Percentiles rank a stretch among this genome's conserved stretches.
Conservation (phyloP, 2,113 vertebrate species). For the Tetraodon nigroviridis region DNA sequence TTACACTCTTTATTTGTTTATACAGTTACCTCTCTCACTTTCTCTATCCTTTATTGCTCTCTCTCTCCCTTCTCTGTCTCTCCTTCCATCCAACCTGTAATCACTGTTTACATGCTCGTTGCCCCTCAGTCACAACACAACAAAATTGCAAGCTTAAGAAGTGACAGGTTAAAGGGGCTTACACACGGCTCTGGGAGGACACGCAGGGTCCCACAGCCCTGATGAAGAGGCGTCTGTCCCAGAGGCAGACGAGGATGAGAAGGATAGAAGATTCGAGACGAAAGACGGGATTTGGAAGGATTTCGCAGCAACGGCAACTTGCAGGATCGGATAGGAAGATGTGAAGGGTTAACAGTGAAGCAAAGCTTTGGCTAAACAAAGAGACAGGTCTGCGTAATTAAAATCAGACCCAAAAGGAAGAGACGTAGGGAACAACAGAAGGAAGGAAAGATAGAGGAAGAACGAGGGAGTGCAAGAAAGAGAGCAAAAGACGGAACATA, state of each 20-base stretch:
- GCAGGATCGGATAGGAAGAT: not conserved
- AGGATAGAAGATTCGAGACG: not conserved
- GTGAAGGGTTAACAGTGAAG: conserved; percentile 32
- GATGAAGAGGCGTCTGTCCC: conserved; percentile 7
- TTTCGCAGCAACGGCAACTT: conserved; percentile 1
- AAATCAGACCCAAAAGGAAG: conserved; percentile 49
- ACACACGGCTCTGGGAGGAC: not conserved
- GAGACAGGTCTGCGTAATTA: conserved; percentile 42
- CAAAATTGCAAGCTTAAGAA: not conserved
- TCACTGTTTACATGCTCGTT: conserved; percentile 52
- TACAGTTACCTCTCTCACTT: conserved; percentile 62
- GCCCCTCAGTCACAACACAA: conserved; percentile 38
- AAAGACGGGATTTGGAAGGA: conserved; percentile 13
- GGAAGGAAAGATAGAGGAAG: conserved; percentile 26
- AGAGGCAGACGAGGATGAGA: conserved; percentile 1
- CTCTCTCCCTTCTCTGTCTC: conserved; percentile 22
- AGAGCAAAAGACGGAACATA: conserved; percentile 89
- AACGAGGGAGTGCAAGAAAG: conserved; percentile 45
- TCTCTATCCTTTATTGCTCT: conserved; percentile 49
- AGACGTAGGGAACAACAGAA: conserved; percentile 33
- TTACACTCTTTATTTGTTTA: conserved; percentile 69
- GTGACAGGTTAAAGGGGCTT: conserved; percentile 39
- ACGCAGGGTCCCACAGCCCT: conserved; percentile 18
- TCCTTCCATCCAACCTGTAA: conserved; percentile 45
- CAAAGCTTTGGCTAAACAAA: conserved; percentile 26